Conservation (phyloP, 1,140 invertebrate genomes). For the Atta texana region DNA sequence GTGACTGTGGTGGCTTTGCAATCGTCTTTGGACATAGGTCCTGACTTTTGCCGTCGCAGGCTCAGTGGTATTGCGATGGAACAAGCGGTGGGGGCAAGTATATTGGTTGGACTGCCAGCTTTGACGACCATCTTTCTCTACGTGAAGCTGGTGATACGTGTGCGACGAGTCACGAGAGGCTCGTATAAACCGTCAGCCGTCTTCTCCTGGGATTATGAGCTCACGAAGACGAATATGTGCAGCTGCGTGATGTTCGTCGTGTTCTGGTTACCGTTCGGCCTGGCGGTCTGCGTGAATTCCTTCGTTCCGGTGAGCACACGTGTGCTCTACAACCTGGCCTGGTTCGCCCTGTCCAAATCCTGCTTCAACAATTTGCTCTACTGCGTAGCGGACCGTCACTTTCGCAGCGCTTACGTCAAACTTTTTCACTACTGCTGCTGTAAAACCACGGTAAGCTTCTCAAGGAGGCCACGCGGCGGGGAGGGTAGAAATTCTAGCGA, state of each 20-base stretch:
- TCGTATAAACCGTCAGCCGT: conserved; percentile 89
- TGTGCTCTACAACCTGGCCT: conserved; percentile 89
- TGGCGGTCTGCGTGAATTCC: conserved; percentile 86
- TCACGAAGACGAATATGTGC: conserved; percentile 89
- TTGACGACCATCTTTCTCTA: conserved; percentile 86
- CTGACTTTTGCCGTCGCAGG: conserved; percentile 89
- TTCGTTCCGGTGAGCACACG: conserved; percentile 85
- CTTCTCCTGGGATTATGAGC: conserved; percentile 89
- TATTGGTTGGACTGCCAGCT: conserved; percentile 87
- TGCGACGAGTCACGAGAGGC: conserved; percentile 84
- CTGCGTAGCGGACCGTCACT: conserved; percentile 89
- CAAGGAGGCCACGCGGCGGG: conserved; percentile 87
- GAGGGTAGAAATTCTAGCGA: conserved; percentile 88
- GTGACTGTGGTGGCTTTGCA: conserved; percentile 86
- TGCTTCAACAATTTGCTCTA: conserved; percentile 90
- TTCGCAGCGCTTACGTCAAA: conserved; percentile 91
- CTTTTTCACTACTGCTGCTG: conserved; percentile 94
- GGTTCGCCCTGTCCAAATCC: conserved; percentile 90
- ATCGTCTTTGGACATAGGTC: conserved; percentile 87
- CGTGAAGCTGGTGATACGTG: conserved; percentile 83
- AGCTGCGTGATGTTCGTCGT: conserved; percentile 89
- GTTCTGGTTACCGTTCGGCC: conserved; percentile 90
- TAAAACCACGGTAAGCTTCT: conserved; percentile 92
- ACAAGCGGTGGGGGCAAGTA: conserved; percentile 86
- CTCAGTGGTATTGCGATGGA: conserved; percentile 80